Evolutionary conservation across 2,797 vertebrate genomes (phyloP).

Genomic region (Tympanoctomys barrerae): DNA sequence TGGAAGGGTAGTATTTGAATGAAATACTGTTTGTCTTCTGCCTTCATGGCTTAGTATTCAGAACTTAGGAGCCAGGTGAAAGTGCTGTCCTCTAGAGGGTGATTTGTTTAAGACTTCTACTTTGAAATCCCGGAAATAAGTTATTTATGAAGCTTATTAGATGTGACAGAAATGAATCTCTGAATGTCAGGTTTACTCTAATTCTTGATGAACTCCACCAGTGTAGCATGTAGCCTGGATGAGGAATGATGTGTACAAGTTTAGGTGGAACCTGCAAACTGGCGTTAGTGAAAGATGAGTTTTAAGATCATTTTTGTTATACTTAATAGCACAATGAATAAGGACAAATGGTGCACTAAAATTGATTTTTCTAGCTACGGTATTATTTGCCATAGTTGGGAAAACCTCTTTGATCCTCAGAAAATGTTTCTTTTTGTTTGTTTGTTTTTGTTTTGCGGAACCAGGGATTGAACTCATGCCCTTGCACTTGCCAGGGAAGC

Average conservation of each 20-base stretch:
- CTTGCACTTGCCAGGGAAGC: too few relatives aligned
- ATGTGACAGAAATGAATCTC: background rate
- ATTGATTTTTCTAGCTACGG: background rate
- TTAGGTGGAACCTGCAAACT: background rate
- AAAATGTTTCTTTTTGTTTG: background rate
- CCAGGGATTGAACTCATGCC: too few relatives aligned
- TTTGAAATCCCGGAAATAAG: slow-evolving; percentile 3
- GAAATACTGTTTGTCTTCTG: slow-evolving; percentile 5
- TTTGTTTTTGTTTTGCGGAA: too few relatives aligned
- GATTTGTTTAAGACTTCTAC: background rate
- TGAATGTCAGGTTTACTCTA: background rate
- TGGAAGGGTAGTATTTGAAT: slow-evolving; percentile 38
- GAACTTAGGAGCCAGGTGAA: background rate
- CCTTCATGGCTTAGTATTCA: slow-evolving; percentile 29
- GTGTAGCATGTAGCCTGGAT: background rate
- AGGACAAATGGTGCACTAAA: background rate
- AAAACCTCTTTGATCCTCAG: slow-evolving; percentile 34
- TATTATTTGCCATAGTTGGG: slow-evolving; percentile 15
- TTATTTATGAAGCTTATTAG: slow-evolving; percentile 23
- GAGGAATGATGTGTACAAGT: background rate
- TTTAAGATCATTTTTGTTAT: slow-evolving; percentile 39
- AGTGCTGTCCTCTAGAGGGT: background rate
- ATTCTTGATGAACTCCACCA: background rate
- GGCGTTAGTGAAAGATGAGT: slow-evolving; percentile 8
- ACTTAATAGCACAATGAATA: background rate